Evolutionary conservation across 2,113 vertebrate genomes (phyloP).

Genomic region (Chunga burmeisteri): DNA sequence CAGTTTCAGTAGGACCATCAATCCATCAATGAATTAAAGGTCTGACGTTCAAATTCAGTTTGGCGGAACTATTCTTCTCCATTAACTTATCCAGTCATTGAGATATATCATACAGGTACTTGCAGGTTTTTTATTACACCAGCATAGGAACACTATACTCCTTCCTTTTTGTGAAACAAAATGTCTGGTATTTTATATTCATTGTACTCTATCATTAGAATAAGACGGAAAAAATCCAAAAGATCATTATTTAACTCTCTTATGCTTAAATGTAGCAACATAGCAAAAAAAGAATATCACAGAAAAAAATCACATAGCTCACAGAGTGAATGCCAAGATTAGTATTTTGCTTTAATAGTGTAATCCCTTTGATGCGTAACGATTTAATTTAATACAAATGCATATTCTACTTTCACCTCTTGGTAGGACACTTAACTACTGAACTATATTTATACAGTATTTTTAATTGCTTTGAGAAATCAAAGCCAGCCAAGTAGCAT

Average conservation of each 20-base stretch:
- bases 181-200: neutral
- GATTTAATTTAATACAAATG: conserved; percentile 23
- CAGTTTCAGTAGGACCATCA: neutral
- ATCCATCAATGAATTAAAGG: neutral
- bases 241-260: neutral
- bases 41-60: neutral
- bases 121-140: neutral
- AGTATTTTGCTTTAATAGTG: neutral
- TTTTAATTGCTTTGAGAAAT: conserved; percentile 40
- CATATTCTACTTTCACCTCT: neutral
- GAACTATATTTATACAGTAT: neutral
- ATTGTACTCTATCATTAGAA: neutral
- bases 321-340: neutral
- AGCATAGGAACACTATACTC: neutral
- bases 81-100: neutral
- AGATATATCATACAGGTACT: neutral
- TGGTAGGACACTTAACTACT: neutral
- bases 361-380: conserved; percentile 20
- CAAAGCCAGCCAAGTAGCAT: neutral
- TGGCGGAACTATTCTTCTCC: neutral
- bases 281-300: neutral
- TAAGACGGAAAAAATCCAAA: neutral
- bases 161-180: neutral
- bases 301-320: neutral
- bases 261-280: neutral